Evolutionary conservation across 92 coral and sea anemone species (phyloP).

Genomic region (Phenganax marumi): DNA sequence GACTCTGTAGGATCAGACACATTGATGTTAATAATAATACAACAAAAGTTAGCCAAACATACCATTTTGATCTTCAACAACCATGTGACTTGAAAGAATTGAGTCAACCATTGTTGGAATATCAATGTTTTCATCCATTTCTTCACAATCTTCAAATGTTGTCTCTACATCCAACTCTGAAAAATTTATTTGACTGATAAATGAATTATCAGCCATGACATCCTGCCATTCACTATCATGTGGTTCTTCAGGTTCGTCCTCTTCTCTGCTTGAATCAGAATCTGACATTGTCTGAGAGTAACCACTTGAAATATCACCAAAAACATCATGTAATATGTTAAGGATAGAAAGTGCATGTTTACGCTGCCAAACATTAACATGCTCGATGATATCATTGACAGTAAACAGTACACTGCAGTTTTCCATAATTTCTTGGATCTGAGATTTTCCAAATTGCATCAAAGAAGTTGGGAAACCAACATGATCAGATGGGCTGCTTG

Average conservation of each 20-base stretch:
- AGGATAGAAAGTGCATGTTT: constrained; percentile 47
- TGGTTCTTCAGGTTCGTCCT: no score
- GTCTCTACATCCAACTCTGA: no score
- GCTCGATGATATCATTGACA: constrained; percentile 19
- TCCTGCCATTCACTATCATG: no score
- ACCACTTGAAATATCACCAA: constrained; percentile 10
- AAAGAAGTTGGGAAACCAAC: constrained; percentile 41
- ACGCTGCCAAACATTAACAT: constrained; percentile 49
- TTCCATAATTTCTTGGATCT: constrained; percentile 33
- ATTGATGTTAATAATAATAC: not conserved
- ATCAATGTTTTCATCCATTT: no score
- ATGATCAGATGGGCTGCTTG: constrained; percentile 12
- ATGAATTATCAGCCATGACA: no score
- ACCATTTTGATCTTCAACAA: constrained; percentile 1
- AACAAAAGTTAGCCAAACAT: constrained; percentile 1
- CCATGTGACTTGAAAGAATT: not conserved
- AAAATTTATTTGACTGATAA: no score
- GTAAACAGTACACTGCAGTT: constrained; percentile 38
- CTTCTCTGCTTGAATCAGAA: no score
- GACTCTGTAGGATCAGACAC: not conserved
- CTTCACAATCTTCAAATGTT: no score
- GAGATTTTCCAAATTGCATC: constrained; percentile 43
- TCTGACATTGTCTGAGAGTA: no score
- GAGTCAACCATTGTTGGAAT: not conserved
- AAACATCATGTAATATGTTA: constrained; percentile 25